Evolutionary conservation across 1,140 invertebrate species (phyloP).

Genomic region (Euura saliciscinereae): DNA sequence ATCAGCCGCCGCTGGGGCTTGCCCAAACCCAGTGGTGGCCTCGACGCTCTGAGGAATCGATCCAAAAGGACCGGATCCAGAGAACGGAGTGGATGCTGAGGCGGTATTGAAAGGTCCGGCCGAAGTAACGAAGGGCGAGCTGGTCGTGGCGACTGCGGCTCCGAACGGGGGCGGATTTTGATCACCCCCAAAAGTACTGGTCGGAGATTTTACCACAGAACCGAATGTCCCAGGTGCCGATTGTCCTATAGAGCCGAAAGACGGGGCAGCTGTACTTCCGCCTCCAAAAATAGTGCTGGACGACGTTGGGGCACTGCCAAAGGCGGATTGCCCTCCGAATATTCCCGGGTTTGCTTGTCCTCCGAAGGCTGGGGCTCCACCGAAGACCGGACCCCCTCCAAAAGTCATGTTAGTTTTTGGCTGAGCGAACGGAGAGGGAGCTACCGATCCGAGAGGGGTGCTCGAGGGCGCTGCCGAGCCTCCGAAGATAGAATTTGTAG

Average conservation of each 20-base stretch:
- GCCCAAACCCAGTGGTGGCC: slow-evolving; percentile 11
- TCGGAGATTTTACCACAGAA: background rate
- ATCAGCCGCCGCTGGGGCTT: slow-evolving; percentile 8
- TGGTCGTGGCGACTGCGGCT: slow-evolving; percentile 14
- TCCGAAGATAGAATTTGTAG: slow-evolving; percentile 32
- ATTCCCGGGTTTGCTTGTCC: slow-evolving; percentile 28
- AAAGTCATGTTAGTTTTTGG: slow-evolving; percentile 32
- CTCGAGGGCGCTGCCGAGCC: slow-evolving; percentile 17
- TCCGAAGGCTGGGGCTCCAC: slow-evolving; percentile 19
- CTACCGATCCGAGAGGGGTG: slow-evolving; percentile 23
- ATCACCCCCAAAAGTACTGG: slow-evolving; percentile 14
- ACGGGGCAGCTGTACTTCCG: slow-evolving; percentile 21
- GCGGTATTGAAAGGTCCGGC: slow-evolving; percentile 26
- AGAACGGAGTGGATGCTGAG: slow-evolving; percentile 16
- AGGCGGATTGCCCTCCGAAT: slow-evolving; percentile 40
- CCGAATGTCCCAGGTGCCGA: background rate
- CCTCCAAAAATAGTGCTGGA: slow-evolving; percentile 33
- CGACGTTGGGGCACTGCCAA: slow-evolving; percentile 27
- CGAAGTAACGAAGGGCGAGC: slow-evolving; percentile 23
- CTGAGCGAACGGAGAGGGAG: slow-evolving; percentile 30
- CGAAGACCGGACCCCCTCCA: slow-evolving; percentile 42
- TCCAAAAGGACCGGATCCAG: slow-evolving; percentile 24
- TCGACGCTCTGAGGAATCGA: slow-evolving; percentile 18
- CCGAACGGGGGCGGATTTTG: slow-evolving; percentile 21
- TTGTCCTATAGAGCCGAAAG: slow-evolving; percentile 31